These are phyloP conservation scores for Sceloporus undulatus DNA, from an alignment of 2,113 vertebrate species.

Conservation along the genomic window DNA sequence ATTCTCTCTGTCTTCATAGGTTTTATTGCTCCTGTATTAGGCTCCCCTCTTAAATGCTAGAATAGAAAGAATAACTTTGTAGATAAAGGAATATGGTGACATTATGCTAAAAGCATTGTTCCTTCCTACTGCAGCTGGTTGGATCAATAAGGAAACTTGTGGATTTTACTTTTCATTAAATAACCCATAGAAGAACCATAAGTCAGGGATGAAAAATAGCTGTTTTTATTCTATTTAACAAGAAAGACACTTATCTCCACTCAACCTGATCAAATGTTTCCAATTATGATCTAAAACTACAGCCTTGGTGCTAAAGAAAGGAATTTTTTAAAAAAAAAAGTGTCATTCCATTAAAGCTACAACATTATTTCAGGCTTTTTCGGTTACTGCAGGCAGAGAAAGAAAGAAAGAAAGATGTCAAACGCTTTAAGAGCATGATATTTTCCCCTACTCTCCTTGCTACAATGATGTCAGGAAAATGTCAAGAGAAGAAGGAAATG, in stretches of 20 bases:
- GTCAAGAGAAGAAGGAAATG: accelerated
- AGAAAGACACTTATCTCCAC: conserved; percentile 20
- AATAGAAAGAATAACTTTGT: conserved; percentile 4
- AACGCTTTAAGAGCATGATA: neutral
- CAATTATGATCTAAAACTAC: conserved; percentile 20
- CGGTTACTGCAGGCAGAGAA: conserved; percentile 11
- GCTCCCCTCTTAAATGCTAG: neutral
- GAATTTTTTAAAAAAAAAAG: neutral
- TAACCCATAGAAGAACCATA: neutral
- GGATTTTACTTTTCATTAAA: conserved; percentile 26
- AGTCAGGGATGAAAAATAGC: neutral
- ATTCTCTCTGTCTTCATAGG: neutral
- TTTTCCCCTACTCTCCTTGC: accelerated
- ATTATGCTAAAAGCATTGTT: conserved; percentile 10
- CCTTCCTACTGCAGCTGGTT: neutral
- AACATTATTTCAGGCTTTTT: conserved; percentile 13
- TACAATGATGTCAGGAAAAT: neutral
- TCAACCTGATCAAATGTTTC: conserved; percentile 35
- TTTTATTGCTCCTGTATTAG: neutral
- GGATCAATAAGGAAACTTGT: neutral
- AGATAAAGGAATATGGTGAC: neutral
- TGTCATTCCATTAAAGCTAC: neutral
- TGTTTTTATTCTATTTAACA: conserved; percentile 21
- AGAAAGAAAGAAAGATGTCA: neutral
- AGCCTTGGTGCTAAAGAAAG: neutral